Conservation (phyloP, 2,888 invertebrate species). For the Himalopsyche tibetana region DNA sequence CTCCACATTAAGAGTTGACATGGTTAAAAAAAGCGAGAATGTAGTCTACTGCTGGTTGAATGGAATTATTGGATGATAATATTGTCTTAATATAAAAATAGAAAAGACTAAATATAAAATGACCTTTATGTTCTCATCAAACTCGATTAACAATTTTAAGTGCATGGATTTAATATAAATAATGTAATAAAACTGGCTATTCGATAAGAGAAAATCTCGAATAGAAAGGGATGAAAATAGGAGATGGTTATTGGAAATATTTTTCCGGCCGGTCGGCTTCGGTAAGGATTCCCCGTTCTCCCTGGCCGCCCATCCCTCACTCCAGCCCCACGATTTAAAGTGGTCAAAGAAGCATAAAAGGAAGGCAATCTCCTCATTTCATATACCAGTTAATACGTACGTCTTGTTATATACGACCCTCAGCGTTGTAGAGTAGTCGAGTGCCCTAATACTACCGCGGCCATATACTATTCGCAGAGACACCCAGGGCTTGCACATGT, state of each 20-base stretch:
- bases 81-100: no score
- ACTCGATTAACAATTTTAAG: no score
- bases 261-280: conserved; percentile 59
- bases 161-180: conserved; percentile 6
- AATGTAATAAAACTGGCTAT: not conserved
- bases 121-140: no score
- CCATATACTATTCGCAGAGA: conserved; percentile 8
- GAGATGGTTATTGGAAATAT: conserved; percentile 61
- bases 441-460: conserved; percentile 48
- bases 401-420: conserved; percentile 39
- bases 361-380: conserved; percentile 65
- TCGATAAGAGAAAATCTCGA: conserved; percentile 4
- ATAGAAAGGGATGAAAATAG: conserved; percentile 44
- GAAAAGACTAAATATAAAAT: no score
- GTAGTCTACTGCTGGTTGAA: no score
- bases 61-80: no score
- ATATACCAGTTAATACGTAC: conserved; percentile 57
- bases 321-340: conserved; percentile 59
- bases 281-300: not conserved
- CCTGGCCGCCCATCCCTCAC: not conserved
- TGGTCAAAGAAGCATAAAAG: conserved; percentile 65
- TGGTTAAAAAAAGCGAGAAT: no score
- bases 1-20: no score
- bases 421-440: conserved; percentile 41
- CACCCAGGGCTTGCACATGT: conserved; percentile 8